Percentiles rank a stretch among this genome's conserved stretches.
phyloP scores from a whole-genome alignment of 64 coral and sea anemone genomes.

The Acropora tenuis region DNA sequence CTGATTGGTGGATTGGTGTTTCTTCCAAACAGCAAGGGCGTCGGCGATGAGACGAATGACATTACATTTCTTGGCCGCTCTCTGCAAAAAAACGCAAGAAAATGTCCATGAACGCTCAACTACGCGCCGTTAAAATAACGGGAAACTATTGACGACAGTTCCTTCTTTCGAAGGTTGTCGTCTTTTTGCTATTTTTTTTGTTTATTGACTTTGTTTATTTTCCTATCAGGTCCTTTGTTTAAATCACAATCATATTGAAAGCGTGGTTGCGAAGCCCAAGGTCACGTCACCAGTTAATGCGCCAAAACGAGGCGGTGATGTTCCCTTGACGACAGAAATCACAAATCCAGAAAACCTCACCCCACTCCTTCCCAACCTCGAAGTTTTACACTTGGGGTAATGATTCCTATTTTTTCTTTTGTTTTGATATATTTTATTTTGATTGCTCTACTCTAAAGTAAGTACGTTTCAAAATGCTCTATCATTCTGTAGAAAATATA shows the following conservation, averaged over 20 bases:
- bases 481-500: too few relatives aligned
- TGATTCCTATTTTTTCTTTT: too few relatives aligned
- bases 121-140: too few relatives aligned
- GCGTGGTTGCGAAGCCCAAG: conserved; percentile 76
- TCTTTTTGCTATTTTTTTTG: not conserved
- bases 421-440: not conserved
- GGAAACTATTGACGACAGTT: too few relatives aligned
- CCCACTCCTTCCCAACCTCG: conserved; percentile 80
- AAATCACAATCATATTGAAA: conserved; percentile 91
- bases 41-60: too few relatives aligned
- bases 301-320: conserved; percentile 57
- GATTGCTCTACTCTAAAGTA: not conserved
- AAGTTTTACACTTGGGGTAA: conserved; percentile 97
- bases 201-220: not conserved
- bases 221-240: conserved; percentile 76
- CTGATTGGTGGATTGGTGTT: too few relatives aligned
- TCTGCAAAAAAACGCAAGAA: too few relatives aligned
- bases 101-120: too few relatives aligned
- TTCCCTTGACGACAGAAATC: conserved; percentile 49
- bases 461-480: too few relatives aligned
- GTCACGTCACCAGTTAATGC: conserved; percentile 68
- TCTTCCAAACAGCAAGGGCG: too few relatives aligned
- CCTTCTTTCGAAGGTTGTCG: too few relatives aligned
- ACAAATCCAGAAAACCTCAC: conserved; percentile 86
- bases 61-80: too few relatives aligned